phyloP scores from a whole-genome alignment of 1,140 invertebrate genomes.

The Leptinotarsa lineolata region DNA sequence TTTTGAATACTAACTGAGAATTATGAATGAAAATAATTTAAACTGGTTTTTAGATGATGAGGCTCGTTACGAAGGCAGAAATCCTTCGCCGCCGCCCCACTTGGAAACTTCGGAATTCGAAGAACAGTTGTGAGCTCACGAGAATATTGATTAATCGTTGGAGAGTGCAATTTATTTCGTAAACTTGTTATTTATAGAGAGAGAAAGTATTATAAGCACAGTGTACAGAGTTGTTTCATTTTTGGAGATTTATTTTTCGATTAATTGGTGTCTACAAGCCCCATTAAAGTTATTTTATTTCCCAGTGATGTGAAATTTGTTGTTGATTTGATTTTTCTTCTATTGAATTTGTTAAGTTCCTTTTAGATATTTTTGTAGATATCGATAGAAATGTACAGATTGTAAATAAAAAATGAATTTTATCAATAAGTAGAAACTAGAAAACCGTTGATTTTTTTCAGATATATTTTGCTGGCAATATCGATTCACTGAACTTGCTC shows the following conservation, averaged over 20 bases:
- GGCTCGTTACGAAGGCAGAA: conserved; percentile 53
- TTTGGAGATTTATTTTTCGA: conserved; percentile 48
- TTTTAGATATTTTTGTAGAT: conserved; percentile 37
- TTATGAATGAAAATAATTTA: background rate
- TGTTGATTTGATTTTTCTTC: conserved; percentile 28
- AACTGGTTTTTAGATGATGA: conserved; percentile 52
- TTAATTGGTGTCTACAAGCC: conserved; percentile 31
- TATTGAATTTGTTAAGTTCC: conserved; percentile 35
- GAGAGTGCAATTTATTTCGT: conserved; percentile 39
- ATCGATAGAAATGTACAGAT: conserved; percentile 37
- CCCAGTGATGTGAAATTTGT: conserved; percentile 31
- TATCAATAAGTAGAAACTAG: conserved; percentile 38
- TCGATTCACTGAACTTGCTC: conserved; percentile 34
- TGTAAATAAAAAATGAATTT: conserved; percentile 39
- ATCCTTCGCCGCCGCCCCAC: conserved; percentile 54
- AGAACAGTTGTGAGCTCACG: conserved; percentile 30
- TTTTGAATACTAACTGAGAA: too few species aligned
- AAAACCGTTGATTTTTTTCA: conserved; percentile 37
- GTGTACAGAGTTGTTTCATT: conserved; percentile 42
- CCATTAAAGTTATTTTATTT: conserved; percentile 35
- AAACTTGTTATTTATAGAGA: conserved; percentile 33
- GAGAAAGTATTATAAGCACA: conserved; percentile 30
- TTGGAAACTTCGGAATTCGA: conserved; percentile 36
- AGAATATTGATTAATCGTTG: conserved; percentile 34
- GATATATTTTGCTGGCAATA: conserved; percentile 28